Evolutionary conservation across 2,888 invertebrate species (phyloP), one percentile per base, ranked within the genome.

Genomic region (Idaea straminata): DNA sequence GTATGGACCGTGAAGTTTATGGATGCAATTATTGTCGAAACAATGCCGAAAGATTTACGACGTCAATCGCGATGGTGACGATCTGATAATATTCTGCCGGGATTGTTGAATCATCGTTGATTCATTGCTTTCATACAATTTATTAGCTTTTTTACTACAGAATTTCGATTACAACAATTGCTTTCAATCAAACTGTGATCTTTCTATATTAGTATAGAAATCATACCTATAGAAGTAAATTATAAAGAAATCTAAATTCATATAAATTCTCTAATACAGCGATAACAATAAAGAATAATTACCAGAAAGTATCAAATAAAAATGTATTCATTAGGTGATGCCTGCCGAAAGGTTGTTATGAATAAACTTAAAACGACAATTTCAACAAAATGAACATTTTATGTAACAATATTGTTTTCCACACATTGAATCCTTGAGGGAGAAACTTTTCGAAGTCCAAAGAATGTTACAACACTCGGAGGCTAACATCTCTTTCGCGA

Each of bases 1-100:
- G 81, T 83, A 82, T 85, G 86, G 84, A 82, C 83, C 82, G 80
- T 84, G 82, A 84, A 83, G 82, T 88, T 89, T 89, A 89, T 89
- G 80, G 84, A 78, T 65, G 83, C 83, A 86, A 86, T 87, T 85
- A 87, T 86, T 83, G 81, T 79, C 84, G 85, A 79, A 82, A 84
- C 83, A 71, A 72, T 71, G 68, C 69, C 67, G 64, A 35, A 64
- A 66, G 72, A 74, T 75, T 74, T 74, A 74, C 69, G 60, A 69
- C 61, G 64, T 68, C 71, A 72, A 71, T 69, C 72, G 71, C 61
- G 68, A 63, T 65, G 70, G 72, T 73, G 74, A 76, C 70, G 69
- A 68, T 70, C 62, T 59, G 72, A 69, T 69, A 69, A 68, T 66
- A 69, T 63, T 66, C 67, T 66, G 67, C 62, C 62, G 64, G 68